Base-by-base conservation (phyloP, 2,113 vertebrate genomes). In the Salminus brasiliensis region DNA sequence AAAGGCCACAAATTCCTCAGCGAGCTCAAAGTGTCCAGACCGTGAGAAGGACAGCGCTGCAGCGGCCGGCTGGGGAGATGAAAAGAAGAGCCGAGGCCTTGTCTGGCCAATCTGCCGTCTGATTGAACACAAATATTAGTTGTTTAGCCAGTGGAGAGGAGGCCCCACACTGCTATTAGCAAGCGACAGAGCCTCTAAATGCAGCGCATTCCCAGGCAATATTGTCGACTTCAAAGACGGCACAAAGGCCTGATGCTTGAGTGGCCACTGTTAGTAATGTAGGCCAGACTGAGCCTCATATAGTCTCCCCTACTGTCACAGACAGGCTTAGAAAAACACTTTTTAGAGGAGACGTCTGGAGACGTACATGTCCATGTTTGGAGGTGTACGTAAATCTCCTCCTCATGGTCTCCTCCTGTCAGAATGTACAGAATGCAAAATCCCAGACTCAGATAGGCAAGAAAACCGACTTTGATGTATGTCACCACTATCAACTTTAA, bases 91-190 rank as follows among this genome's bases (percentile, higher is more conserved):
- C 63, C 12, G 52, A 39, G 47, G 68, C 72, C 65, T 47, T 25
- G 68, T 72, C 76, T 76, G 74, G 79, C 82, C 72, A 78, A 81
- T 85, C 83, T 76, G 59, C 74, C 0, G 41, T 85, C 74, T 86
- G 84, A 86, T 79, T 85, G 80, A 85, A 81, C 79, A 75, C 81
- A 83, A 88, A 88, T 84, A 85, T 81, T 80, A 72, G 84, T 83
- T 85, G 80, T 84, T 87, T 78, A 68, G 78, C 78, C 62, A 80
- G 69, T 2, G 27, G 47, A 65, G 63, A 57, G 74, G 63, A 57
- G 74, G 59, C 76, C 65, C 29, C 53, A 57, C 16, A 45, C 72
- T 78, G 81, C 78, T 55, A 73, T 83, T 80, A 85, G 72, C 78
- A 39, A 81, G 78, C 45, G 2, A 9, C n/a, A 25, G 47, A 53